Evolutionary conservation across 2,797 vertebrate genomes (phyloP), one percentile per base, ranked within the genome.

Genomic region (Garrulus glandarius): DNA sequence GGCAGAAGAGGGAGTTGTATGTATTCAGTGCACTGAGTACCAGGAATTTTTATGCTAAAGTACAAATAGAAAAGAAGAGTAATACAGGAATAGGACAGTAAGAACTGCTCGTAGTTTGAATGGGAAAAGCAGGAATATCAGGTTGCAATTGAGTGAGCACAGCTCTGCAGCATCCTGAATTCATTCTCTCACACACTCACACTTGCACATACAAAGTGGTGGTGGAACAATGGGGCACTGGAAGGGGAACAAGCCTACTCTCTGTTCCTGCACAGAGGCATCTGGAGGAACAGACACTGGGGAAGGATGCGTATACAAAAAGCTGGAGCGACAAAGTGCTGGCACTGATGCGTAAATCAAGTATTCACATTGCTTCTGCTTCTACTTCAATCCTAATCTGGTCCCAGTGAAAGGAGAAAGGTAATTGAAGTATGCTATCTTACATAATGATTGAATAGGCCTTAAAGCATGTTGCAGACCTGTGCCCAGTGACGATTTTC

Each of bases 131-230:
- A 8, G 32, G 44, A 91, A 20, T 53, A 82, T 30, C 2, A 3
- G 30, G 16, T 26, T 39, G 50, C 20, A 65, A 41, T 6, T 0
- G 0, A 89, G 37, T 0, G 1, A 90, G 39, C 10, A 36, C 34
- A 88, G 24, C 49, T 13, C 47, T 8, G 12, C 27, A 43, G 60
- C 70, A 69, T 29, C 50, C 69, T 32, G 29, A 15, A 30, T 15
- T 79, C 32, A 3, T 14, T 68, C 17, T n/a, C 70, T 56, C 81
- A 9, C 4, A 32, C 6, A 9, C 36, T 43, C 37, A 9, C 32
- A 36, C 19, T 41, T 1, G 0, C 14, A 52, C 24, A 37, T 16
- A 70, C 49, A n/a, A 29, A 94, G 49, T 1, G 1, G 60, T 10
- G 2, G 29, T 0, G 23, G 24, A 92, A 84, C 21, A 85, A 74